phyloP scores from a whole-genome alignment of 2,113 vertebrate species.

The Grammomys dolichurus region DNA sequence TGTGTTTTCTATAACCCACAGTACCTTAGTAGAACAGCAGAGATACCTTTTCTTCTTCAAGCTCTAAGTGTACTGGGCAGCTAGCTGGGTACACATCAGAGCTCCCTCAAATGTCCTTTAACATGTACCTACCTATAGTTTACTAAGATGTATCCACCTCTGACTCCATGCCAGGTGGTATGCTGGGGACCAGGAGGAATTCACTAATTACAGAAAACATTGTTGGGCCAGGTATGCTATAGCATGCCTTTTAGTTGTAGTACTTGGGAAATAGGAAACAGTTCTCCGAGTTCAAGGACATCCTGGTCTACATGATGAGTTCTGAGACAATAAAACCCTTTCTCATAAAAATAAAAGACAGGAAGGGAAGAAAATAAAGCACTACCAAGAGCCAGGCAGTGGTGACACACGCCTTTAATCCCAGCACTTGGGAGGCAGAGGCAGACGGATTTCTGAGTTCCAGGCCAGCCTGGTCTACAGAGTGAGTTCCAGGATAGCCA shows the following conservation, averaged over 20 bases:
- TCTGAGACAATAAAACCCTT: background rate
- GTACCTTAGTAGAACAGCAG: background rate
- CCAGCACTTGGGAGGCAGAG: too few species aligned
- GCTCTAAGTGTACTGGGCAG: background rate
- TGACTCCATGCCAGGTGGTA: background rate
- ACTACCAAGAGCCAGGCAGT: background rate
- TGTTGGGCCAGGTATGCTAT: background rate
- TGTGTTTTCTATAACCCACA: background rate
- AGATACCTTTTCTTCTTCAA: background rate
- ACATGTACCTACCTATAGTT: background rate
- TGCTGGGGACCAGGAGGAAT: background rate
- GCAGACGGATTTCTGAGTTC: too few species aligned
- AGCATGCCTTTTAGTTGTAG: background rate
- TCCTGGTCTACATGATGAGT: background rate
- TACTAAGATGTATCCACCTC: background rate
- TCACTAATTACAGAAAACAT: background rate
- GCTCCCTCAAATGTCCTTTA: background rate
- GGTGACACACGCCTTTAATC: too few species aligned
- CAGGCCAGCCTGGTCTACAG: too few species aligned
- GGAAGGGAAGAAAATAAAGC: background rate
- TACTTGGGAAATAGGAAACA: background rate
- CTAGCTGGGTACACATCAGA: background rate
- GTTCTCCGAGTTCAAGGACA: background rate
- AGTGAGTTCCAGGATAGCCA: too few species aligned
- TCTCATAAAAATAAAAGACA: background rate